phyloP scores from a whole-genome alignment of 2,113 vertebrate genomes.

The Thalassarche chlororhynchos region DNA sequence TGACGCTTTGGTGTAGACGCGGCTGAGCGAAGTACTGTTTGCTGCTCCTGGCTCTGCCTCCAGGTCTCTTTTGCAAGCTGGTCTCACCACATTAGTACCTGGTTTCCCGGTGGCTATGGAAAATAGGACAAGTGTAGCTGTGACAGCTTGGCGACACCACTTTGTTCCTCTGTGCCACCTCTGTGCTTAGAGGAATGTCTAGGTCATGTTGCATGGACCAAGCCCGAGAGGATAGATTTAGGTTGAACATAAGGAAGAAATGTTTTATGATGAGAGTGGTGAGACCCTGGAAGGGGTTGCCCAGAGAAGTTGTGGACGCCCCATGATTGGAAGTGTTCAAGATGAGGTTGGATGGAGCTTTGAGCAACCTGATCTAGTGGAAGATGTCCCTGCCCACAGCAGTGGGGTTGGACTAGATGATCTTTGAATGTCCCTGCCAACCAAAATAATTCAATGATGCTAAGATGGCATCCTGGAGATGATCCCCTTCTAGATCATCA shows the following conservation, averaged over 20 bases:
- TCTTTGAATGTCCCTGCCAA: background rate
- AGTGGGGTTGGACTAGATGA: background rate
- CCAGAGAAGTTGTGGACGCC: background rate
- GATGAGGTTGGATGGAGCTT: background rate
- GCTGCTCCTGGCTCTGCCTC: background rate
- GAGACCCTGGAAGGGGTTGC: background rate
- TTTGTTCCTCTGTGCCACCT: background rate
- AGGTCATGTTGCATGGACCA: background rate
- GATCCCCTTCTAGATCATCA: background rate
- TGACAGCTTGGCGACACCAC: background rate
- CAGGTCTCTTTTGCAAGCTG: background rate
- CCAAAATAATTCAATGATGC: background rate
- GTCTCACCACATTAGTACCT: background rate
- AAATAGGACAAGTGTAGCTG: background rate
- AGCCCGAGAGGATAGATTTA: background rate
- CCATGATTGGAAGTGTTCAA: background rate
- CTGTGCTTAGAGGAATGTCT: background rate
- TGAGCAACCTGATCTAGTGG: background rate
- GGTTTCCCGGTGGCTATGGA: background rate
- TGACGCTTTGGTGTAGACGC: rapidly evolving
- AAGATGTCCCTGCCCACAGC: background rate
- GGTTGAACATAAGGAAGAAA: background rate
- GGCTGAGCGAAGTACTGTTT: background rate
- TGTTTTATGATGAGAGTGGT: background rate
- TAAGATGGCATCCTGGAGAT: background rate